Evolutionary conservation across 2,797 vertebrate species (phyloP), one percentile per base, ranked within the genome.

Genomic region (Phrynocephalus guinanensis): DNA sequence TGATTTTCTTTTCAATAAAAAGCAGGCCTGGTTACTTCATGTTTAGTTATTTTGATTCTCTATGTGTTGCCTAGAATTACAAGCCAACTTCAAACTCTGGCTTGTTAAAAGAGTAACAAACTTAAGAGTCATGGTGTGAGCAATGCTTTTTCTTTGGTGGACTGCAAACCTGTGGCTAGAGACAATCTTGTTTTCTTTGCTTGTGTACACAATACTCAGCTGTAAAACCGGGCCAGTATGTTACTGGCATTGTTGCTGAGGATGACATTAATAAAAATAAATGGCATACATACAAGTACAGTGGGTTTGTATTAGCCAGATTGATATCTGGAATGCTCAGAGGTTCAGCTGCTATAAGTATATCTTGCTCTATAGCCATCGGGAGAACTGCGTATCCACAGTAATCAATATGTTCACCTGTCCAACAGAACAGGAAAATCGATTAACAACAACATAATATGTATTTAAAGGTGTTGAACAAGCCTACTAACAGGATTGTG

Each of bases 381-480:
- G 99, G 99, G 89, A 99, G 98, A 87, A 99, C 99, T 89, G 98
- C 97, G 88, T 99, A 99, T 3, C 99, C 99, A 92, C 99, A 99
- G 91, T 99, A 99, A 95, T 99, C 99, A 82, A 99, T 98, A 90
- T 99, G 99, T 90, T 99, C 99, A 86, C 99, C 99, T 99, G 89
- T 11, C 82, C 91, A 85, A 90, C 20, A 56, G 91, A 90, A 82
- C 3, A 88, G 70, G 88, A 86, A 63, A 63, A 63, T 63, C 13
- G 3, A 63, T 60, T 60, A 60, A 60, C 56, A 60, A 60, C 9
- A 60, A 60, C 9, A 60, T 10, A 60, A 60, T 9, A 60, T 16
- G 6, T 16, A 60, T 60, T 6, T 60, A 60, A 60, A 60, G 9
- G 9, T 60, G 15, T 16, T 16, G 15, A 60, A 16, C 56, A 60